phyloP scores from a whole-genome alignment of 2,797 vertebrate species.

The Pogoniulus pusillus region DNA sequence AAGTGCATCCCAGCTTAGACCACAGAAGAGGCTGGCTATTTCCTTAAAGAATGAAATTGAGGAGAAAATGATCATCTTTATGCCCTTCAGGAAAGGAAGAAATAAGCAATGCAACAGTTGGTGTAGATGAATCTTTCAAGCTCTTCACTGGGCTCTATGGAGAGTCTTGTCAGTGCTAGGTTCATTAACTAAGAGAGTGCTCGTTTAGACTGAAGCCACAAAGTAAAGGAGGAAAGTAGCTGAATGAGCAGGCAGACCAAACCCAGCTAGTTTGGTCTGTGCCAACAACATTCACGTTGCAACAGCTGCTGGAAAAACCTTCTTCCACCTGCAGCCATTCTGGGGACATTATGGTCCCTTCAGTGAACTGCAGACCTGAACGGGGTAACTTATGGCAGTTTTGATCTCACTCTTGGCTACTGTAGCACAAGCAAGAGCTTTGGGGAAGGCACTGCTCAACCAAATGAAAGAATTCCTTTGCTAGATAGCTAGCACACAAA shows the following conservation, averaged over 20 bases:
- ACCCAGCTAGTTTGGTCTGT: background rate
- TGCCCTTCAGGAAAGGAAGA: background rate
- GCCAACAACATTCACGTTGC: background rate
- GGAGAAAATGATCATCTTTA: background rate
- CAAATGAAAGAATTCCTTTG: background rate
- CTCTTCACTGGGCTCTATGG: background rate
- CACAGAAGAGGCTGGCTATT: background rate
- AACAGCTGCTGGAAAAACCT: background rate
- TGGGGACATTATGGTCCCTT: background rate
- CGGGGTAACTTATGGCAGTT: background rate
- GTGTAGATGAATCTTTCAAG: background rate
- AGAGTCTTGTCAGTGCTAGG: background rate
- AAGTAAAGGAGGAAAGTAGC: background rate
- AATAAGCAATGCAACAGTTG: background rate
- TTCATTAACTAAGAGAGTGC: rapidly evolving
- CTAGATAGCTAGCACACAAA: background rate
- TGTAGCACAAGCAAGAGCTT: background rate
- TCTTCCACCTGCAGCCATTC: background rate
- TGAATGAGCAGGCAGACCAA: background rate
- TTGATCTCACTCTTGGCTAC: background rate
- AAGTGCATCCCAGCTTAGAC: background rate
- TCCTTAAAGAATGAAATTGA: background rate
- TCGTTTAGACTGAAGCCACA: background rate
- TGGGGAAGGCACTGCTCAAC: background rate
- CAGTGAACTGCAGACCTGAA: background rate